Evolutionary conservation across 2,888 invertebrate species (phyloP), one percentile per base, ranked within the genome.

Genomic region (Andrena bucephala): DNA sequence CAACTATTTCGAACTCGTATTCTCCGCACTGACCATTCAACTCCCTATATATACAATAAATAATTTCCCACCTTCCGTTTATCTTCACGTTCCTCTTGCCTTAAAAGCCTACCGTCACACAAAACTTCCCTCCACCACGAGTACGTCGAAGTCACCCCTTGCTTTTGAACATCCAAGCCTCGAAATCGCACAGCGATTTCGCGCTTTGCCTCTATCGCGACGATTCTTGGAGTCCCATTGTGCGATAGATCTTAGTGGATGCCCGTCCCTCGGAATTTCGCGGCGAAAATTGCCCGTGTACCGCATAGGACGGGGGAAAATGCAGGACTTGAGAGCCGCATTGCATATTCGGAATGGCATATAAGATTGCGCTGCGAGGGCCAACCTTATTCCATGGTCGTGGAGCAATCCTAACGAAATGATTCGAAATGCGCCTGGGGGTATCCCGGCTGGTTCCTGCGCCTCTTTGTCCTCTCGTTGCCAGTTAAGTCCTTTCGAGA

Each of bases 231-330:
- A 29, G n/a, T 16, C 42, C 52, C 33, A 60, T 29, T 5, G 60
- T 16, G 74, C 65, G 70, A 60, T 27, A 63, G 33, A 29, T 29
- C 72, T 27, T 57, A 10, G n/a, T 24, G n/a, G 10, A 42, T 48
- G 54, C 31, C 27, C 54, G 10, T 50, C 24, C n/a, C 13, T 59
- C 36, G 78, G 66, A 75, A 82, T 87, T 87, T 71, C 70, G 20
- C 60, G 59, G 73, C 24, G 82, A 71, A 86, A 85, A 87, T 86
- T 85, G 78, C 70, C 57, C 62, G 69, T 65, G 54, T 63, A 59
- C 59, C 57, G 62, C 24, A 16, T 31, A 31, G 57, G 24, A 4
- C 20, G 31, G 65, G 52, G 50, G 67, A 68, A 73, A 73, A 81
- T 70, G 65, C 10, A 20, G 48, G 65, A 16, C 72, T 16, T 54